Conservation (phyloP, 2,797 vertebrate species). For the Lithobates sylvaticus region DNA sequence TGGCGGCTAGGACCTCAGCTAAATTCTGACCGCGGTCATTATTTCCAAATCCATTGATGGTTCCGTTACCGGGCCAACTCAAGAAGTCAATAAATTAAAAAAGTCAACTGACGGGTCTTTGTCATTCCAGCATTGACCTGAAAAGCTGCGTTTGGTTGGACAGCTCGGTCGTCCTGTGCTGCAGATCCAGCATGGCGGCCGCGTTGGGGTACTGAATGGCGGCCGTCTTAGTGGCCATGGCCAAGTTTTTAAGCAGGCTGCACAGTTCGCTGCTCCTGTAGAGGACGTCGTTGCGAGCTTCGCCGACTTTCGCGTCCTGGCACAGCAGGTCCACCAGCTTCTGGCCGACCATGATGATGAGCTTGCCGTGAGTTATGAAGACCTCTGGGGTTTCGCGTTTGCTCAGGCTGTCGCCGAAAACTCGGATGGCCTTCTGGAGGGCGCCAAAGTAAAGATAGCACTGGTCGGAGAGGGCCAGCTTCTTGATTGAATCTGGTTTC, state of each 20-base stretch:
- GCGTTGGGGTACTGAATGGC: conserved; percentile 82
- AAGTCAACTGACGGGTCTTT: conserved; percentile 49
- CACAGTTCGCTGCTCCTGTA: conserved; percentile 86
- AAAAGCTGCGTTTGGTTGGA: conserved; percentile 82
- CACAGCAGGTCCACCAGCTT: conserved; percentile 89
- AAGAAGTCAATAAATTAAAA: background rate
- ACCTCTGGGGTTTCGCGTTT: conserved; percentile 83
- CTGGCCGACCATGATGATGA: conserved; percentile 94
- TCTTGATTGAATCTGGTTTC: conserved; percentile 59
- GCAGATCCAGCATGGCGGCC: conserved; percentile 75
- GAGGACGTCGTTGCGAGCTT: conserved; percentile 78
- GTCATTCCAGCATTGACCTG: conserved; percentile 77
- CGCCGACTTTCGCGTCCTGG: conserved; percentile 78
- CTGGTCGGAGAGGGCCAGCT: conserved; percentile 76
- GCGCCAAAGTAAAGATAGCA: conserved; percentile 90
- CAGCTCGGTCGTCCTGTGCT: conserved; percentile 79
- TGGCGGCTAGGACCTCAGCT: too few species aligned
- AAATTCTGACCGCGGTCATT: too few species aligned
- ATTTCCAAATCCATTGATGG: too few species aligned
- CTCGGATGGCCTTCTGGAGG: conserved; percentile 86
- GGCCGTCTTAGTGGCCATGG: conserved; percentile 89
- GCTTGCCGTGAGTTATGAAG: conserved; percentile 91
- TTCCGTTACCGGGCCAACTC: background rate
- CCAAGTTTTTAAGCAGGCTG: conserved; percentile 88
- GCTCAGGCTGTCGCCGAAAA: conserved; percentile 79